Percentiles rank a stretch among this genome's conserved stretches.
Evolutionary conservation across 2,888 invertebrate genomes (phyloP).

Genomic region (Salticus scenicus): DNA sequence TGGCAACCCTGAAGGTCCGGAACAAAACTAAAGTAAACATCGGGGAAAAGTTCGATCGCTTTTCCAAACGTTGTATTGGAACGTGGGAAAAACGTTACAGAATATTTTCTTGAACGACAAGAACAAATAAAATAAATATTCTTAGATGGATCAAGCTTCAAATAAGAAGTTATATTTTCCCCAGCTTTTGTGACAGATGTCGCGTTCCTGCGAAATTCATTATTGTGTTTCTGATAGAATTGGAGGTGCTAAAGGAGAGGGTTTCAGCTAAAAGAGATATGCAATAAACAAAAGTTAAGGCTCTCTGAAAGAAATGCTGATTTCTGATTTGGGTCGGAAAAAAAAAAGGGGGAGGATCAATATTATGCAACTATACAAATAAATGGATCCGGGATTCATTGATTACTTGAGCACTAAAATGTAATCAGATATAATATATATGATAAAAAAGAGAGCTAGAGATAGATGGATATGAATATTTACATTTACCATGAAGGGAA

Average conservation of each 20-base stretch:
- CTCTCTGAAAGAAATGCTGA: no score
- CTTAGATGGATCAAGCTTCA: not conserved
- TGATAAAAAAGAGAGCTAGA: no score
- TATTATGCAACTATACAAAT: no score
- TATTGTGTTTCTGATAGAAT: not conserved
- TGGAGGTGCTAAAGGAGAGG: not conserved
- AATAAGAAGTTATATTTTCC: constrained; percentile 2
- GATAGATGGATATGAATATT: no score
- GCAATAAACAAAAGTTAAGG: not conserved
- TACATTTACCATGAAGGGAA: no score
- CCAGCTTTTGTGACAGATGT: not conserved
- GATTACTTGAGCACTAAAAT: no score
- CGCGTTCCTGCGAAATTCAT: not conserved
- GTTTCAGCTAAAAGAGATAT: not conserved
- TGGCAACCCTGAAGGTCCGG: constrained; percentile 14
- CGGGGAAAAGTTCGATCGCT: not conserved
- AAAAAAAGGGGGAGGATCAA: no score
- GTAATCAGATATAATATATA: no score
- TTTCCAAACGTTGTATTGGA: constrained; percentile 2
- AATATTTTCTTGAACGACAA: constrained; percentile 9
- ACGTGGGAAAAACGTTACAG: constrained; percentile 21
- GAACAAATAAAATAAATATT: constrained; percentile 10
- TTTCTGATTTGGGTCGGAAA: no score
- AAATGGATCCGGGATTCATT: no score
- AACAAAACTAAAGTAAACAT: constrained; percentile 24